phyloP scores from a whole-genome alignment of 2,113 vertebrate genomes.

The Tetraodon nigroviridis region DNA sequence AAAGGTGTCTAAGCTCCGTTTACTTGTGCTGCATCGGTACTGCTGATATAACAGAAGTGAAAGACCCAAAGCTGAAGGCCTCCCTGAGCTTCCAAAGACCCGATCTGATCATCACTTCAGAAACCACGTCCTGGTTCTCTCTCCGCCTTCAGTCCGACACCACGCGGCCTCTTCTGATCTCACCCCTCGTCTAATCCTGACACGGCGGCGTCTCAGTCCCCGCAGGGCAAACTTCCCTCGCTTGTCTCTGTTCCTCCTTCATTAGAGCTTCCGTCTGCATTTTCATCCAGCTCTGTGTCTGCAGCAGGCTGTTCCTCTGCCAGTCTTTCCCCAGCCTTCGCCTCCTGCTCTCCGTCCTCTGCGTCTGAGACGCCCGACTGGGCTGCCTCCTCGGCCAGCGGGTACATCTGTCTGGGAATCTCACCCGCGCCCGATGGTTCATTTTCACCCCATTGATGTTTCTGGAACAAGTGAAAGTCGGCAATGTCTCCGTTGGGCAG shows the following conservation, averaged over 20 bases:
- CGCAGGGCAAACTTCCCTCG: conserved; percentile 14
- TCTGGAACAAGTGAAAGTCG: conserved; percentile 81
- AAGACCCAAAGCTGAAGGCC: conserved; percentile 45
- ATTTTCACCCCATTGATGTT: conserved; percentile 69
- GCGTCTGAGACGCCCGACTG: conserved; percentile 47
- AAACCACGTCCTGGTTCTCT: neutral
- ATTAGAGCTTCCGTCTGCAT: neutral
- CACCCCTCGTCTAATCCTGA: too few relatives aligned
- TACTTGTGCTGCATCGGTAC: conserved; percentile 29
- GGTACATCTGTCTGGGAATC: conserved; percentile 78
- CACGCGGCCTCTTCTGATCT: conserved; percentile 11
- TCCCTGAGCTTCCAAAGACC: conserved; percentile 69
- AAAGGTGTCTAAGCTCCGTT: conserved; percentile 7
- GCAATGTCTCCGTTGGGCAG: conserved; percentile 84
- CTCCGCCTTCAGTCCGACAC: neutral
- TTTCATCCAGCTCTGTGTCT: neutral
- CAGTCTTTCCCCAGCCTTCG: conserved; percentile 10
- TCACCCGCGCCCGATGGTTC: conserved; percentile 47
- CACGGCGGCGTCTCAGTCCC: too few relatives aligned
- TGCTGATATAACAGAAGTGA: conserved; percentile 23
- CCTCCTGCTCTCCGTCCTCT: neutral
- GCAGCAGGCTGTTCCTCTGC: neutral
- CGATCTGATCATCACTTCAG: conserved; percentile 29
- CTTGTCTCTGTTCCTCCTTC: conserved; percentile 22
- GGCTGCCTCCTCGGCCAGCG: conserved; percentile 81